These are phyloP conservation scores for Cyclophora albipunctata DNA, from an alignment of 2,888 invertebrate genomes.

Conservation along the genomic window DNA sequence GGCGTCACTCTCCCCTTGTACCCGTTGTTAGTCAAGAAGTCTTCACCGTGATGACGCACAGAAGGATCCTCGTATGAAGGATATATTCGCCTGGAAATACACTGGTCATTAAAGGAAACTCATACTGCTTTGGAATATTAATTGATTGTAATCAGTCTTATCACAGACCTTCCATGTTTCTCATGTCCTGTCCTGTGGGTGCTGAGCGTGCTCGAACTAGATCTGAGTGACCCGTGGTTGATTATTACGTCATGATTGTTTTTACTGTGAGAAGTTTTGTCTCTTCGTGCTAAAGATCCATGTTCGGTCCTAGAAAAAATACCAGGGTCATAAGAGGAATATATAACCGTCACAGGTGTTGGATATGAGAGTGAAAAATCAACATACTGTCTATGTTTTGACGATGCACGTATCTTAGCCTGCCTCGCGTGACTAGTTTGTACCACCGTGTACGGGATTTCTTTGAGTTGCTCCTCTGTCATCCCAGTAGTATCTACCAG, in stretches of 20 bases:
- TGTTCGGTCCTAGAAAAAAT: constrained; percentile 46
- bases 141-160: no score
- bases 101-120: constrained; percentile 14
- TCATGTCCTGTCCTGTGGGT: constrained; percentile 72
- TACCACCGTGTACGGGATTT: constrained; percentile 92
- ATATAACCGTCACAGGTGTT: no score
- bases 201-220: constrained; percentile 74
- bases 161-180: constrained; percentile 58
- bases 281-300: constrained; percentile 60
- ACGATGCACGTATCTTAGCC: constrained; percentile 69
- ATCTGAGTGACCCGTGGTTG: constrained; percentile 75
- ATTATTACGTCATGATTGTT: constrained; percentile 44
- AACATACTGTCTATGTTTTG: constrained; percentile 60
- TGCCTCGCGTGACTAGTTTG: constrained; percentile 81
- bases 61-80: constrained; percentile 60
- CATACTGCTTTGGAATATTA: no score
- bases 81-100: constrained; percentile 56
- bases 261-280: constrained; percentile 56
- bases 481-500: constrained; percentile 92
- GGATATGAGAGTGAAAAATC: neutral
- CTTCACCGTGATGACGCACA: constrained; percentile 42
- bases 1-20: constrained; percentile 58
- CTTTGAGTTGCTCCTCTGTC: constrained; percentile 89
- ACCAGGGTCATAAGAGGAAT: neutral
- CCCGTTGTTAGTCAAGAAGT: constrained; percentile 64